phyloP scores from a whole-genome alignment of 2,888 invertebrate genomes.

The Gibbula magus region DNA sequence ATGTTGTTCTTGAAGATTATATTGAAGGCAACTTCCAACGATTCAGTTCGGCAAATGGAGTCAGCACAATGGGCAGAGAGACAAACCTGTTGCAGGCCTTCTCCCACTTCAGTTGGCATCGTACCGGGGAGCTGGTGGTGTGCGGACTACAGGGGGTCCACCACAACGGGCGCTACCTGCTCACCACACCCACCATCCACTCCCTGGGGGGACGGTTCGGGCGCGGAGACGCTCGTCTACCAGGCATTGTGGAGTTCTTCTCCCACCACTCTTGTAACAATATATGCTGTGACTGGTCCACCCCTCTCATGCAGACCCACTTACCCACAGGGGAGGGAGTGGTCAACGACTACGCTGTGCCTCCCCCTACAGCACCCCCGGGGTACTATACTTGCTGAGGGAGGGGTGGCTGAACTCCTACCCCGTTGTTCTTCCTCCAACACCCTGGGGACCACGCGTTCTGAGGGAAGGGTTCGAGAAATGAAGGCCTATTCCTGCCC shows the following conservation, averaged over 20 bases:
- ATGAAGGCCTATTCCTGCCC: too few relatives aligned
- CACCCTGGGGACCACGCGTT: too few relatives aligned
- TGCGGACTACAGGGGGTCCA: slow-evolving; percentile 41
- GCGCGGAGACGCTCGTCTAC: slow-evolving; percentile 28
- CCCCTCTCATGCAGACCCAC: background rate
- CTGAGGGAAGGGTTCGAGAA: too few relatives aligned
- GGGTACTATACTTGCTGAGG: background rate
- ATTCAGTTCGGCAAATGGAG: slow-evolving; percentile 29
- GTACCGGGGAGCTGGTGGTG: slow-evolving; percentile 36
- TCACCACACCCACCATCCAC: slow-evolving; percentile 44
- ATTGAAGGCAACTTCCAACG: slow-evolving; percentile 35
- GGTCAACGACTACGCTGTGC: background rate
- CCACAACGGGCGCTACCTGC: slow-evolving; percentile 11
- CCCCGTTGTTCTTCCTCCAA: too few relatives aligned
- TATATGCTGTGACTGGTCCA: slow-evolving; percentile 38
- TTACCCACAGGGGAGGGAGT: background rate
- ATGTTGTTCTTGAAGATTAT: slow-evolving; percentile 40
- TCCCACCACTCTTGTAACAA: slow-evolving; percentile 43
- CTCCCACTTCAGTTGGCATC: slow-evolving; percentile 46
- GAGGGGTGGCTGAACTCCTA: too few relatives aligned
- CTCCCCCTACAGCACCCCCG: background rate
- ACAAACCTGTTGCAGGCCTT: slow-evolving; percentile 40
- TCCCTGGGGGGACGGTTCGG: slow-evolving; percentile 37
- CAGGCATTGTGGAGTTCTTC: slow-evolving; percentile 42
- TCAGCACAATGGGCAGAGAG: slow-evolving; percentile 9